Base-by-base conservation (phyloP, 2,113 vertebrate genomes). In the Paralichthys olivaceus region DNA sequence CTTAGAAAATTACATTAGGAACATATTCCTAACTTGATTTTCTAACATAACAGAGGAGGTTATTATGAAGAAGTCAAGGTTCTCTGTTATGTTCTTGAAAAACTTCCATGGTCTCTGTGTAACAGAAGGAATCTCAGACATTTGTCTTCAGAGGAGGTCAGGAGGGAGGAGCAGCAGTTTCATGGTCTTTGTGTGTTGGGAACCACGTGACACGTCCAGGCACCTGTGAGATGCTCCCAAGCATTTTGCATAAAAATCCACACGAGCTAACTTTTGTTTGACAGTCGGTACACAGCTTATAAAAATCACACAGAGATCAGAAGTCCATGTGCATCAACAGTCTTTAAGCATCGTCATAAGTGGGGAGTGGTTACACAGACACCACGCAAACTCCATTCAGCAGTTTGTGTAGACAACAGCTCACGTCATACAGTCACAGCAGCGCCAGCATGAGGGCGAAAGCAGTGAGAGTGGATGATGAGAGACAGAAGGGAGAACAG, bases 401-500 rank as follows among this genome's bases (percentile, higher is more conserved):
- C 53, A 34, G 69, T 83, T 78, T 58, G 69, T 58, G 71, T n/a
- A 64, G 73, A 87, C 78, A 83, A 85, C 71, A 82, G 71, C 68
- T 73, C 32, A n/a, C 58, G 58, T 83, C 69, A 75, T 69, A 45
- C 47, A 62, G 60, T 69, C 47, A 20, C 66, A 68, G 59, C 34
- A 81, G 56, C 64, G 53, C 71, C 72, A 58, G 75, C 56, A 22
- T 45, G 25, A 49, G 58, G 64, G 56, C 17, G 12, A 49, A 32
- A 81, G 71, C 62, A 68, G 58, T 60, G 66, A 70, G 53, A 77
- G 54, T 53, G 45, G 43, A 78, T 28, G 55, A 73, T 54, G 81
- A 84, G 64, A 68, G 68, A 83, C 83, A 81, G 62, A 79, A 62
- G 77, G 85, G 60, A 80, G 69, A 81, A 63, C 68, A 76, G 59